Percentiles rank a stretch among this genome's conserved stretches.
Conservation (phyloP, 1,140 invertebrate genomes). For the Sycophila sp. region DNA sequence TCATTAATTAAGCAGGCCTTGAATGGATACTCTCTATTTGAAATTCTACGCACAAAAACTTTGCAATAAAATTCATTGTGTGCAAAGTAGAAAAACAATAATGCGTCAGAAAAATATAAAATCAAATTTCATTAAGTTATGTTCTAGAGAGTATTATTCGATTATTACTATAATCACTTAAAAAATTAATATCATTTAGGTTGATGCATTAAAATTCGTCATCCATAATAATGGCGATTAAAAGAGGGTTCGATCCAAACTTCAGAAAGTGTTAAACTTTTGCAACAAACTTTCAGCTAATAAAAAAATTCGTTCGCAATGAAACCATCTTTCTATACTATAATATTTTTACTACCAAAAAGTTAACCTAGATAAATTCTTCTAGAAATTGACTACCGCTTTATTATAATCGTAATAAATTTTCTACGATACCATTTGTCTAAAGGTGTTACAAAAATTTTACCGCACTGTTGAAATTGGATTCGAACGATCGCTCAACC, state of each 20-base stretch:
- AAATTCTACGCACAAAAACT: slow-evolving; percentile 3
- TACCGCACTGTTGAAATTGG: not conserved
- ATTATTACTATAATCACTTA: slow-evolving; percentile 13
- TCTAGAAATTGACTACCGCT: too few species aligned
- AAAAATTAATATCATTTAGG: slow-evolving; percentile 12
- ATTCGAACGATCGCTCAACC: not conserved
- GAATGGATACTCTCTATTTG: slow-evolving; percentile 2
- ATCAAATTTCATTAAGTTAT: slow-evolving; percentile 15
- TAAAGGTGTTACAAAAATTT: slow-evolving; percentile 10
- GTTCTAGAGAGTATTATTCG: slow-evolving; percentile 21
- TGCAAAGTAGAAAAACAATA: slow-evolving; percentile 13
- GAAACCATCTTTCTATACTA: too few species aligned
- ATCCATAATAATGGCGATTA: too few species aligned
- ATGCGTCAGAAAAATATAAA: not conserved
- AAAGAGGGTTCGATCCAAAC: too few species aligned
- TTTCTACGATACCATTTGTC: not conserved
- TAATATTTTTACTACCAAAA: too few species aligned
- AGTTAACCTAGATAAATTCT: too few species aligned
- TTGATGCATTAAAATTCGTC: not conserved
- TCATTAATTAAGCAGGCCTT: slow-evolving; percentile 15
- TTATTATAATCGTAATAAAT: not conserved
- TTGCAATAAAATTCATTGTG: slow-evolving; percentile 20
- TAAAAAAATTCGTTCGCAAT: too few species aligned
- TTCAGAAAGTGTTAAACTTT: too few species aligned
- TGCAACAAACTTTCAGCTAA: too few species aligned